A percentile compares a stretch with the other conserved stretches of the same genome.
phyloP scores from a whole-genome alignment of 2,113 vertebrate genomes.

The Tychaedon coryphoeus region DNA sequence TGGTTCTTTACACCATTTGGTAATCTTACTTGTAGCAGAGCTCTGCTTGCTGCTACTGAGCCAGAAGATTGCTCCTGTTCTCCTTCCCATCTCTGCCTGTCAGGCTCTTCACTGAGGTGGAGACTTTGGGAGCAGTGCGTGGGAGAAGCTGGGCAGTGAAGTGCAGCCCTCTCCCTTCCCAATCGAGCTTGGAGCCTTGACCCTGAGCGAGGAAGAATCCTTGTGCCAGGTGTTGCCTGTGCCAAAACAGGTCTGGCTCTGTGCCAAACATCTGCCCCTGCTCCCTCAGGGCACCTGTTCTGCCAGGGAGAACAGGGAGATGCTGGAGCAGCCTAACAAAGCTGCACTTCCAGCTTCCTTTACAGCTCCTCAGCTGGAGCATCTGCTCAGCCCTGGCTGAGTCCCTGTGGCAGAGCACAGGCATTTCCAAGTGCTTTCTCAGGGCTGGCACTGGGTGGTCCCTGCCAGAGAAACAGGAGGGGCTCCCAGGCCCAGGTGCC shows the following conservation, averaged over 20 bases:
- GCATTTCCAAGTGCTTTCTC: fast-evolving
- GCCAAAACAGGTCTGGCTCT: background rate
- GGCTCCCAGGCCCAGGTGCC: background rate
- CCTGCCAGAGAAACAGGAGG: background rate
- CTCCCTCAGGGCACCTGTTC: background rate
- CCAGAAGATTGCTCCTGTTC: background rate
- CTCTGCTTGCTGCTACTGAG: background rate
- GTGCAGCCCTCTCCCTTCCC: background rate
- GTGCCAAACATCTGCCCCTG: background rate
- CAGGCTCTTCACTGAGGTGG: background rate
- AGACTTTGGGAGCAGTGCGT: fast-evolving
- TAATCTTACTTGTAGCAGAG: background rate
- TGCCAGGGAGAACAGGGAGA: too few species aligned
- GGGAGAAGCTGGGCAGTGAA: background rate
- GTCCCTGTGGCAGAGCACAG: fast-evolving
- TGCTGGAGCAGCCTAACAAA: background rate
- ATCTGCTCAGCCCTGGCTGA: background rate
- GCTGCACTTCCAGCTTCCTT: background rate
- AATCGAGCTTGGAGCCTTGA: background rate
- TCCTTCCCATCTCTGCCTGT: background rate
- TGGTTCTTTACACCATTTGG: background rate
- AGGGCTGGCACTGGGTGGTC: fast-evolving
- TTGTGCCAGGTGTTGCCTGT: background rate
- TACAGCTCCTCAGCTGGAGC: background rate
- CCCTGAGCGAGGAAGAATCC: fast-evolving